Base-by-base conservation (phyloP, 2,888 invertebrate genomes). In the Lithosia quadra region DNA sequence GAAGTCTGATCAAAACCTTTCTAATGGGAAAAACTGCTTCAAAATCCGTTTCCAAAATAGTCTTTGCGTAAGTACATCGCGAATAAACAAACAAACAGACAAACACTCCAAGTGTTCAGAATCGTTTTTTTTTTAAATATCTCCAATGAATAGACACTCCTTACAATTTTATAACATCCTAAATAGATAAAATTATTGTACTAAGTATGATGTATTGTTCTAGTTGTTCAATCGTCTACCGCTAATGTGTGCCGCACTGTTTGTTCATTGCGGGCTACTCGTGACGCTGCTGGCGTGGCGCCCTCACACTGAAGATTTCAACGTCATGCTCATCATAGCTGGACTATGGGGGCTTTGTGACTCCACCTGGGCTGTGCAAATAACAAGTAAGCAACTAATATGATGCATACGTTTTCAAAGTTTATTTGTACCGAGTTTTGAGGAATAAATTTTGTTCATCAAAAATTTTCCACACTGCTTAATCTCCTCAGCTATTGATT, bases 281-380 rank as follows among this genome's bases (percentile, higher is more conserved):
- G 87, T 94, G 36, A 88, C 94, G 0, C 77, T 96, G 49, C 86
- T 96, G 69, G 78, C 88, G 21, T 97, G 97, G 97, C 90, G 89
- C 53, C 96, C 97, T 0, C 92, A 95, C 0, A 90, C 94, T 0
- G 91, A 95, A 2, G 91, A 92, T 57, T 86, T 79, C 10, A 85
- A 95, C 84, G 81, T 93, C n/a, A 86, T 96, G 80, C 96, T 95
- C 86, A 85, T 95, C 66, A 89, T 96, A 10, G 95, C 96, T 0
- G 95, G 94, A 18, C 80, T 96, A 9, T 97, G 96, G 96, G 97
- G 96, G 0, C 85, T 96, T 57, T 95, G 96, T 13, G 97, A 97
- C 84, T 96, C 96, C 0, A 91, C 96, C 9, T 96, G 96, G 96
- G 93, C 96, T 66, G 96, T 96, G 7, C 96, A 96, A 83, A 95